Conservation (phyloP, 2,113 vertebrate genomes). For the Polyodon spathula region DNA sequence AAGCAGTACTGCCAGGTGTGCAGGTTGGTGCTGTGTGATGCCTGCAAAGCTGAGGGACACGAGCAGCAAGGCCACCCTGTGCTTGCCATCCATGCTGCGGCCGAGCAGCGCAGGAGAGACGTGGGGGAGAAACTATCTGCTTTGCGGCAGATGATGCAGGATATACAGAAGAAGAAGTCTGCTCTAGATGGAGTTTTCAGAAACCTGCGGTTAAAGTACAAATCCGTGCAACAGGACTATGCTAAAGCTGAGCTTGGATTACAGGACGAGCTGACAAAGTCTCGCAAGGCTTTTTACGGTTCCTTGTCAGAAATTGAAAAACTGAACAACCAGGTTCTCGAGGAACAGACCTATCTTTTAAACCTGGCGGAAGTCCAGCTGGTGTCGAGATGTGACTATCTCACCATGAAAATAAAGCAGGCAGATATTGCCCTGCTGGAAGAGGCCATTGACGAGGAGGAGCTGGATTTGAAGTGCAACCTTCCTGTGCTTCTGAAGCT, state of each 20-base stretch:
- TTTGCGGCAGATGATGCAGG: conserved; percentile 70
- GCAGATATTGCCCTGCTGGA: conserved; percentile 79
- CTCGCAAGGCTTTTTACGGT: conserved; percentile 72
- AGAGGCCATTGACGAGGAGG: conserved; percentile 72
- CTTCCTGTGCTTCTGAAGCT: conserved; percentile 72
- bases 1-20: conserved; percentile 82
- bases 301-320: conserved; percentile 84
- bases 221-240: conserved; percentile 82
- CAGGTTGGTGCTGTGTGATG: conserved; percentile 70
- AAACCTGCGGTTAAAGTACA: conserved; percentile 71
- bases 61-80: conserved; percentile 65
- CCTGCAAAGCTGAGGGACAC: conserved; percentile 68
- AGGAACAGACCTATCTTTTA: conserved; percentile 86
- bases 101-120: conserved; percentile 75
- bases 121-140: conserved; percentile 64
- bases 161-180: conserved; percentile 78
- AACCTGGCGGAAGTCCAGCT: conserved; percentile 90
- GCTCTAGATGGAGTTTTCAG: conserved; percentile 74
- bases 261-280: conserved; percentile 79
- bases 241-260: conserved; percentile 72
- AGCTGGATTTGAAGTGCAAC: conserved; percentile 66
- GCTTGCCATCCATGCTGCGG: conserved; percentile 69
- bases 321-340: conserved; percentile 75
- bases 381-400: conserved; percentile 87
- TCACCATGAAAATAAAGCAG: conserved; percentile 85